Percentiles rank a stretch among this genome's conserved stretches.
Conservation (phyloP, 2,113 vertebrate species). For the Ctenodactylus gundi region DNA sequence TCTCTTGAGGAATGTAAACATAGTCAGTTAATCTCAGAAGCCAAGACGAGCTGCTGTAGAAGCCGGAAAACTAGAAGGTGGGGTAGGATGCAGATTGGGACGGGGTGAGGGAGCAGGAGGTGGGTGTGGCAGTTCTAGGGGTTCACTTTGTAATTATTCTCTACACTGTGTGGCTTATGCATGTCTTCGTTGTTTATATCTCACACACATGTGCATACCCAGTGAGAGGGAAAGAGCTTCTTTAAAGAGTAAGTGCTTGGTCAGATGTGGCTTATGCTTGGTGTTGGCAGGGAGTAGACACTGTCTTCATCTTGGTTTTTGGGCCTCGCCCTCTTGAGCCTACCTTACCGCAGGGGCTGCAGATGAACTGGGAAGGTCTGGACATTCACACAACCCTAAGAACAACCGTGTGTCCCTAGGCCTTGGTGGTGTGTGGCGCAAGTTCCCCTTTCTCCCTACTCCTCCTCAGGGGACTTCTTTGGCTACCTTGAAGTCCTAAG, state of each 20-base stretch:
- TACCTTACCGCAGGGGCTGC: accelerated
- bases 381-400: background rate
- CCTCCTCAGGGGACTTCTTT: background rate
- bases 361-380: background rate
- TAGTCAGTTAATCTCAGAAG: background rate
- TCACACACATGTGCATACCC: background rate
- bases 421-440: no score
- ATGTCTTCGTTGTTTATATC: background rate
- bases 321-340: background rate
- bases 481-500: background rate
- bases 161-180: background rate
- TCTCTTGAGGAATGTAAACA: background rate
- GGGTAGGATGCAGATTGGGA: no score
- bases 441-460: background rate
- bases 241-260: background rate
- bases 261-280: accelerated
- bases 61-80: background rate
- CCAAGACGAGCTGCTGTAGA: background rate
- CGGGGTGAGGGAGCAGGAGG: no score
- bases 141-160: background rate
- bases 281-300: accelerated
- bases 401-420: background rate
- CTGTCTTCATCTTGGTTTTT: background rate
- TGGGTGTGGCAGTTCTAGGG: no score
- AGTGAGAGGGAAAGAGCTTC: background rate